Conservation (phyloP, 2,797 vertebrate species). For the Alectoris magna region DNA sequence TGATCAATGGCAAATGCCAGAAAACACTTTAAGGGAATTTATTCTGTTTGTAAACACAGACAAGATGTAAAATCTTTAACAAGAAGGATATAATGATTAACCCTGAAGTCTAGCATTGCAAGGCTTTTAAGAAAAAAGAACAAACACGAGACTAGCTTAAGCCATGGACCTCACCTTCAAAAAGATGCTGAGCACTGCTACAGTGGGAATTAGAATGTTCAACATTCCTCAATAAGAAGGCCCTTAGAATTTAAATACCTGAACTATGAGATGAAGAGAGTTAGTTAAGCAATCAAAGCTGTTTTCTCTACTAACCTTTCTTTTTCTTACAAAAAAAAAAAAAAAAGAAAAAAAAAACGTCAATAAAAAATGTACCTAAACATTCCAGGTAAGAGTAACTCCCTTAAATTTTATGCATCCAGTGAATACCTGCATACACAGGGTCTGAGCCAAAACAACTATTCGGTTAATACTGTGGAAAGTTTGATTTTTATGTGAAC, state of each 20-base stretch:
- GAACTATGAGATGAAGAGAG: neutral
- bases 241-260: neutral
- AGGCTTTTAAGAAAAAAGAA: constrained; percentile 8
- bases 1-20: constrained; percentile 32
- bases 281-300: neutral
- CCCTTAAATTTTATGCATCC: neutral
- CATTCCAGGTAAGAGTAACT: neutral
- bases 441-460: neutral
- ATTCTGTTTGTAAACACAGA: constrained; percentile 78
- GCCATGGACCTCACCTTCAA: neutral
- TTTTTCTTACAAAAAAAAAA: too few species aligned
- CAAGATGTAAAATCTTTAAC: constrained; percentile 74
- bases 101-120: neutral
- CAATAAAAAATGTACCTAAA: neutral
- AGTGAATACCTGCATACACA: neutral
- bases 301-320: neutral
- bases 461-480: neutral
- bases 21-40: constrained; percentile 66
- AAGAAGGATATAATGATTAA: constrained; percentile 64
- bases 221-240: neutral
- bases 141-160: neutral
- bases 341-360: neutral
- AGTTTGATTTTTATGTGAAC: neutral
- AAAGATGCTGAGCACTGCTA: neutral
- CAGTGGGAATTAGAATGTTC: neutral